Conservation (phyloP, 2,113 vertebrate species). For the Brachyistius frenatus region DNA sequence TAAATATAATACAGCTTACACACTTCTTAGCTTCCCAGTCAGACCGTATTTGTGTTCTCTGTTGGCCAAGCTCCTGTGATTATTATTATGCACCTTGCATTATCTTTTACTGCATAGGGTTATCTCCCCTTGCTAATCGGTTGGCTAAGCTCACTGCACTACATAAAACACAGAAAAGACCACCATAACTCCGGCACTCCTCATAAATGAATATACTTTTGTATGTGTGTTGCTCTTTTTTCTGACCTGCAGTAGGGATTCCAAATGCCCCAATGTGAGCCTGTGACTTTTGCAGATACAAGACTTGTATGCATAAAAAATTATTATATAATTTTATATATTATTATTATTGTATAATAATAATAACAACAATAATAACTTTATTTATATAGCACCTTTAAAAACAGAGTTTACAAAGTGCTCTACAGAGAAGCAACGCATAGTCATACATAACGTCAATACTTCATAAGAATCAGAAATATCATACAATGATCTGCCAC, state of each 20-base stretch:
- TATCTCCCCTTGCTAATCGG: background rate
- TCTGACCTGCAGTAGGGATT: conserved; percentile 3
- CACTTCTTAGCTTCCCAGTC: background rate
- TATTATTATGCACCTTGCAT: background rate
- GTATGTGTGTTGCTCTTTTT: background rate
- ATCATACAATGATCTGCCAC: conserved; percentile 21
- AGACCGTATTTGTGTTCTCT: background rate
- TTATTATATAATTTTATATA: too few species aligned
- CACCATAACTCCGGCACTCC: conserved; percentile 3
- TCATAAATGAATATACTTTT: background rate
- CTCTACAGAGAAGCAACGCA: too few species aligned
- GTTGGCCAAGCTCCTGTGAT: background rate
- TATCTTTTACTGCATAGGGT: background rate
- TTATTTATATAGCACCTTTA: too few species aligned
- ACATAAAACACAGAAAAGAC: conserved; percentile 15
- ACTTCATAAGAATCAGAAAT: conserved; percentile 30
- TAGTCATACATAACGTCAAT: too few species aligned
- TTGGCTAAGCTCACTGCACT: background rate
- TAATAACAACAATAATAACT: too few species aligned
- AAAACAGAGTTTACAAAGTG: too few species aligned
- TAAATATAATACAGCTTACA: background rate
- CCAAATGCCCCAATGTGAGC: background rate
- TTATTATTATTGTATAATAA: too few species aligned
- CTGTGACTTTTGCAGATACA: conserved; percentile 20
- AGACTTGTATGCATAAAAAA: conserved; percentile 20